These are phyloP conservation scores for Hesperia comma DNA, from an alignment of 2,888 invertebrate genomes.

Conservation along the genomic window DNA sequence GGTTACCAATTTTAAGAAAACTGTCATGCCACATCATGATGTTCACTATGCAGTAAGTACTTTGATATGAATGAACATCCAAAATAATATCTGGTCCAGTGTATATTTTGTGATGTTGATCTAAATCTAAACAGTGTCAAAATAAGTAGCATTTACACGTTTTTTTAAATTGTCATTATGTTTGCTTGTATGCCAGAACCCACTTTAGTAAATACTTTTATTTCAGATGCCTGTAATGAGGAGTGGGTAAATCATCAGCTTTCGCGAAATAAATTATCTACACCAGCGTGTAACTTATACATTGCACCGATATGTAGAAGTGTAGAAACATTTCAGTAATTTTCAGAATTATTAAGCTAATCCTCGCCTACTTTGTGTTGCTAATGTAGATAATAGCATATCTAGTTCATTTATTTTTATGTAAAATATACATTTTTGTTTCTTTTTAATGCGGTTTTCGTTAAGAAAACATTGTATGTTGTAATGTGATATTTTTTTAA, in stretches of 20 bases:
- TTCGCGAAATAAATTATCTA: slow-evolving; percentile 52
- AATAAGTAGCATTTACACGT: background rate
- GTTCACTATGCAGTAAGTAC: slow-evolving; percentile 42
- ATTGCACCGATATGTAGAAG: slow-evolving; percentile 63
- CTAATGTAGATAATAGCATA: slow-evolving; percentile 60
- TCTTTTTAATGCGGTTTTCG: slow-evolving; percentile 57
- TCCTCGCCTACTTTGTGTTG: slow-evolving; percentile 50
- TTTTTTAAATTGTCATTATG: background rate
- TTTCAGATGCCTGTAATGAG: slow-evolving; percentile 53
- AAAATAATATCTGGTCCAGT: slow-evolving; percentile 13
- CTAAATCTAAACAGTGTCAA: too few relatives aligned
- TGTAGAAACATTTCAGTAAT: slow-evolving; percentile 54
- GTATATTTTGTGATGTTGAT: slow-evolving; percentile 4
- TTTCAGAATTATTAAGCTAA: slow-evolving; percentile 49
- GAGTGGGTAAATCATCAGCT: slow-evolving; percentile 46
- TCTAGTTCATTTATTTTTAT: slow-evolving; percentile 63
- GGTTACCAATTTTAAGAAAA: slow-evolving; percentile 90
- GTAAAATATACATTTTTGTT: slow-evolving; percentile 61
- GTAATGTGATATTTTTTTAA: slow-evolving; percentile 68
- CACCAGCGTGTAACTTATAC: slow-evolving; percentile 59
- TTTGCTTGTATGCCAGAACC: slow-evolving; percentile 27
- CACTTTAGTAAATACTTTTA: slow-evolving; percentile 38
- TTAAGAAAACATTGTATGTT: slow-evolving; percentile 66
- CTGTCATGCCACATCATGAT: slow-evolving; percentile 15
- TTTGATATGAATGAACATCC: slow-evolving; percentile 11